Evolutionary conservation across 2,888 invertebrate species (phyloP).

Genomic region (Apoda limacodes): DNA sequence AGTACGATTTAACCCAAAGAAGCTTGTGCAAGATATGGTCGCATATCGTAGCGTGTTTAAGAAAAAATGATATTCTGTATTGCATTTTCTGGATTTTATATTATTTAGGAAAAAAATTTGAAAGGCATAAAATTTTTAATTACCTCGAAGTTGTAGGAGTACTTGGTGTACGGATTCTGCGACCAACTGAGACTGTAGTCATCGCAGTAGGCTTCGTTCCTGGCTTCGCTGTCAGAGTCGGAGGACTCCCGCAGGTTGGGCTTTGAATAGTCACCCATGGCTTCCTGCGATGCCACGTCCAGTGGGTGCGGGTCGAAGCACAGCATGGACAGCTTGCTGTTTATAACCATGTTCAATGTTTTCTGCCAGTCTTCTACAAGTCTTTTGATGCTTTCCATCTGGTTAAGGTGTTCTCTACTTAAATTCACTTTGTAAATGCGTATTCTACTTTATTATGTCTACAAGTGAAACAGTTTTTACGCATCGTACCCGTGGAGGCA

Average conservation of each 20-base stretch:
- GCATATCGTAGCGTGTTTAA: too few relatives aligned
- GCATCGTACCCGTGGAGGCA: too few relatives aligned
- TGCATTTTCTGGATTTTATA: too few relatives aligned
- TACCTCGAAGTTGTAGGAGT: constrained; percentile 33
- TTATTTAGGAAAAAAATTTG: too few relatives aligned
- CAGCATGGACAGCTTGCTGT: constrained; percentile 35
- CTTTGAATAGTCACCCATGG: constrained; percentile 50
- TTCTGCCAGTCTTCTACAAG: constrained; percentile 54
- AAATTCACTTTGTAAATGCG: too few relatives aligned
- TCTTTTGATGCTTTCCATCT: constrained; percentile 51
- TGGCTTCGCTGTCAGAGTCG: constrained; percentile 39
- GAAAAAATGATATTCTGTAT: too few relatives aligned
- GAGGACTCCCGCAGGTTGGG: constrained; percentile 32
- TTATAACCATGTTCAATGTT: constrained; percentile 44
- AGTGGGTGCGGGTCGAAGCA: constrained; percentile 33
- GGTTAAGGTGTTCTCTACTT: too few relatives aligned
- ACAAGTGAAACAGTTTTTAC: too few relatives aligned
- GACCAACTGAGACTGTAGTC: constrained; percentile 38
- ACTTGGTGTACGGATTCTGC: constrained; percentile 31
- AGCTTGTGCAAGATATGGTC: too few relatives aligned
- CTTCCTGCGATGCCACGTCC: constrained; percentile 43
- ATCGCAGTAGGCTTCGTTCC: constrained; percentile 31
- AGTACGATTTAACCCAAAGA: too few relatives aligned
- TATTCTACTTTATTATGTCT: too few relatives aligned
- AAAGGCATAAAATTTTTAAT: too few relatives aligned